Conservation (phyloP, 2,797 vertebrate genomes). For the Arctocebus calabarensis region DNA sequence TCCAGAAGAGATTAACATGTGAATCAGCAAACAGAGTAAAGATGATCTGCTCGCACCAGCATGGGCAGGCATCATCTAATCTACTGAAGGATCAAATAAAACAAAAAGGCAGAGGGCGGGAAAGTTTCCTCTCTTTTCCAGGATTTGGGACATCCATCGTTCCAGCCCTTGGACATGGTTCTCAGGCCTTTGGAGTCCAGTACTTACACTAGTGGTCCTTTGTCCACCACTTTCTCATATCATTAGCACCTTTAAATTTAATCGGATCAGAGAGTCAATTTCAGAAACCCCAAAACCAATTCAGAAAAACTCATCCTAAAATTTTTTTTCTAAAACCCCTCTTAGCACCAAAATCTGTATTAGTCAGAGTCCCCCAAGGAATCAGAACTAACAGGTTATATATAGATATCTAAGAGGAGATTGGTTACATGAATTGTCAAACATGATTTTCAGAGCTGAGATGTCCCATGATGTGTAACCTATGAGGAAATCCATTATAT, state of each 20-base stretch:
- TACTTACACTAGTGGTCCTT: background rate
- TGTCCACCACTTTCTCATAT: background rate
- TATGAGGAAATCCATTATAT: background rate
- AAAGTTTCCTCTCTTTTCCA: background rate
- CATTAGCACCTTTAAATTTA: too few species aligned
- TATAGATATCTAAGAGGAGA: too few species aligned
- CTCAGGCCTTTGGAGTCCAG: background rate
- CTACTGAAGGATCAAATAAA: background rate
- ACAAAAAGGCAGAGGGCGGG: background rate
- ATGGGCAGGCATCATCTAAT: background rate
- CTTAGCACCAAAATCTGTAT: too few species aligned
- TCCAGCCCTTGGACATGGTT: background rate
- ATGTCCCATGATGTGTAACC: background rate
- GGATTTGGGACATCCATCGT: background rate
- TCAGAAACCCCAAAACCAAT: too few species aligned
- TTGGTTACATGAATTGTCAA: too few species aligned
- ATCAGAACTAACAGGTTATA: too few species aligned
- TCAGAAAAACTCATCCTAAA: too few species aligned
- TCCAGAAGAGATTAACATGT: background rate
- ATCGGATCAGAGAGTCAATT: too few species aligned
- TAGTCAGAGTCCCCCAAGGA: too few species aligned
- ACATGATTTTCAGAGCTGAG: too few species aligned
- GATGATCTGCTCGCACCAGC: background rate
- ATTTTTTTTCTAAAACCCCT: too few species aligned
- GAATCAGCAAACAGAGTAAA: background rate